These are phyloP conservation scores for Podotricha telesiphe DNA, from an alignment of 2,888 invertebrate species.

Conservation along the genomic window DNA sequence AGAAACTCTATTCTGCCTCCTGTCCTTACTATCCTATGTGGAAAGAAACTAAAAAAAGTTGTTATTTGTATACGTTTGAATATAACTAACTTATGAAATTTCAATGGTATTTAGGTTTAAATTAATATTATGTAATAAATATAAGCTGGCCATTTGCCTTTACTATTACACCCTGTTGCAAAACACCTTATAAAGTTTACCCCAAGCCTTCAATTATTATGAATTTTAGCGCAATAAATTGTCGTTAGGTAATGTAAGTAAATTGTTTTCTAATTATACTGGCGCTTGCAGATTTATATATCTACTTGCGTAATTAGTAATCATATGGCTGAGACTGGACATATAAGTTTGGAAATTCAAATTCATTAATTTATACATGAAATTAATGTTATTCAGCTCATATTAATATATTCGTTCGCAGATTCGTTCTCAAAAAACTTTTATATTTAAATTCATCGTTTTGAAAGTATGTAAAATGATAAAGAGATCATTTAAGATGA, in stretches of 20 bases:
- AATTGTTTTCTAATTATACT: conserved; percentile 24
- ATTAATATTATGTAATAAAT: neutral
- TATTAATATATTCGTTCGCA: too few species aligned
- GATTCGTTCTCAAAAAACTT: too few species aligned
- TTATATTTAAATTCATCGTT: too few species aligned
- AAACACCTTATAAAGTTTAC: conserved; percentile 17
- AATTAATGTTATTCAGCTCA: too few species aligned
- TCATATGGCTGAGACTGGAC: neutral
- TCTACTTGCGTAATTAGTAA: neutral
- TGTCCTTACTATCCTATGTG: too few species aligned
- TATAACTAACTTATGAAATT: too few species aligned
- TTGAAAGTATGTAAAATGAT: too few species aligned
- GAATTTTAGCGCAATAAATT: conserved; percentile 26
- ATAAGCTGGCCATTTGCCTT: neutral
- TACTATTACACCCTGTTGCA: conserved; percentile 20
- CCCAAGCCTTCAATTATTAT: conserved; percentile 24
- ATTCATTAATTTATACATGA: neutral
- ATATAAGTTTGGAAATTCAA: too few species aligned
- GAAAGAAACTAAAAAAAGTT: too few species aligned
- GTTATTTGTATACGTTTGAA: neutral
- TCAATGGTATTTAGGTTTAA: too few species aligned
- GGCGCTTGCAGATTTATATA: conserved; percentile 11
- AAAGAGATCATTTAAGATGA: too few species aligned
- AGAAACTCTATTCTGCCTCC: too few species aligned
- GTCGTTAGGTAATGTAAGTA: conserved; percentile 19